Evolutionary conservation across 2,797 vertebrate genomes (phyloP), one percentile per base, ranked within the genome.

Genomic region (Lepus townsendii): DNA sequence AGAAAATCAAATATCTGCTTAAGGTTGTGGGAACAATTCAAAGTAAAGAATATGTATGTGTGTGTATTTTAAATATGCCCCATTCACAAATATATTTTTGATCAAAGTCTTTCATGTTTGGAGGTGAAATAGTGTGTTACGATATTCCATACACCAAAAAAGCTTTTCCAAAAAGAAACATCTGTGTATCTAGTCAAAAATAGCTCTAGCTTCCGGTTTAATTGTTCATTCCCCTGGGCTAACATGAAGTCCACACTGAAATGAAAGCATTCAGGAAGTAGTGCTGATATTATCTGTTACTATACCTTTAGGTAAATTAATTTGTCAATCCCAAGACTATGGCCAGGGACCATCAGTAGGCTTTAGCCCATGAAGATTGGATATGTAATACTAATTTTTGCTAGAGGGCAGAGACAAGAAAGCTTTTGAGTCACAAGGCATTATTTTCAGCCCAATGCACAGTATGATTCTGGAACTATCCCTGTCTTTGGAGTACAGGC

Each of bases 231-330:
- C 1, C n/a, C 83, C 88, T 72, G 65, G 35, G 27, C n/a, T 90
- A 80, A 79, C 0, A 5, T 84, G 3, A 11, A 30, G 22, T n/a
- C 9, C 24, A 5, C 66, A 19, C 24, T 77, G 20, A 83, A 38
- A 91, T 69, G 42, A 35, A 79, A 66, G 65, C 30, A 32, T 42
- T 24, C 7, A n/a, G 72, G 66, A 94, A 90, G 73, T 14, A 94
- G 12, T 1, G 32, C 27, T 66, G 24, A 50, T 75, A 38, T 35
- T 52, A 68, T 38, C 62, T 80, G 27, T 62, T 62, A 50, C 50
- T 72, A 26, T 72, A 12, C 4, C 50, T 91, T 93, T 30, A 66
- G 47, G 38, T 77, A 72, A 84, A 72, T 85, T n/a, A 82, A 83
- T 77, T 76, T 66, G 35, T 77, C 78, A 85, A 63, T 2, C n/a